A percentile compares a stretch with the other conserved stretches of the same genome.
Evolutionary conservation across 2,888 invertebrate species (phyloP).

Genomic region (Geotrupes spiniger): DNA sequence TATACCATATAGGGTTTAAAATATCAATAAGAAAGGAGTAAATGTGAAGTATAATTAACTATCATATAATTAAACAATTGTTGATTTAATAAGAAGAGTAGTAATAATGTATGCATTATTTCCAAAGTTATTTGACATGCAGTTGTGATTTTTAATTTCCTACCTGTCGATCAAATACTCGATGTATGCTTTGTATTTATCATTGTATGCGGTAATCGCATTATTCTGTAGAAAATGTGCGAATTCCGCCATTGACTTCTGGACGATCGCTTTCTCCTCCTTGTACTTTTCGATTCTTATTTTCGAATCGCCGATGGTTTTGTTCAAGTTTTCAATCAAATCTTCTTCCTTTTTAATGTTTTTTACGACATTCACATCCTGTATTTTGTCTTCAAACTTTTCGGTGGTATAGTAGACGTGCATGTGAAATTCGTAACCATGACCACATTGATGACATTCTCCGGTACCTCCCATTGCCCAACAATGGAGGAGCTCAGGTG

Average conservation of each 20-base stretch:
- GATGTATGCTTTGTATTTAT: conserved; percentile 41
- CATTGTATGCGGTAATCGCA: conserved; percentile 41
- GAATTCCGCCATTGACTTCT: conserved; percentile 39
- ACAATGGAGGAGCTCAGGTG: conserved; percentile 35
- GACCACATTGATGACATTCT: conserved; percentile 34
- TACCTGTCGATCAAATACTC: conserved; percentile 40
- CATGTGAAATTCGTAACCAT: conserved; percentile 39
- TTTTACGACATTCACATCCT: conserved; percentile 30
- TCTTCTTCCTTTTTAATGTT: neutral
- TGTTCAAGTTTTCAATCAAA: neutral
- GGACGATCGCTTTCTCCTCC: conserved; percentile 34
- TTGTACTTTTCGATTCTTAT: neutral
- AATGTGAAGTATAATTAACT: no score
- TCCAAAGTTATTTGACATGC: no score
- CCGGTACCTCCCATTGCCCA: conserved; percentile 33
- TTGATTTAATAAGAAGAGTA: no score
- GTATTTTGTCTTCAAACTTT: conserved; percentile 30
- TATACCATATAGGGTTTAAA: no score
- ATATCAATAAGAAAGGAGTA: no score
- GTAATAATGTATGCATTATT: no score
- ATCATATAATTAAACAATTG: no score
- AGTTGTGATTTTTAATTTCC: no score
- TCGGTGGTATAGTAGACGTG: conserved; percentile 41
- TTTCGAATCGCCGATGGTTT: neutral
- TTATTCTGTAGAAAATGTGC: conserved; percentile 42